Evolutionary conservation across 37 sponge, comb jelly and placozoan genomes (phyloP).

Genomic region (Hormiphora californensis): DNA sequence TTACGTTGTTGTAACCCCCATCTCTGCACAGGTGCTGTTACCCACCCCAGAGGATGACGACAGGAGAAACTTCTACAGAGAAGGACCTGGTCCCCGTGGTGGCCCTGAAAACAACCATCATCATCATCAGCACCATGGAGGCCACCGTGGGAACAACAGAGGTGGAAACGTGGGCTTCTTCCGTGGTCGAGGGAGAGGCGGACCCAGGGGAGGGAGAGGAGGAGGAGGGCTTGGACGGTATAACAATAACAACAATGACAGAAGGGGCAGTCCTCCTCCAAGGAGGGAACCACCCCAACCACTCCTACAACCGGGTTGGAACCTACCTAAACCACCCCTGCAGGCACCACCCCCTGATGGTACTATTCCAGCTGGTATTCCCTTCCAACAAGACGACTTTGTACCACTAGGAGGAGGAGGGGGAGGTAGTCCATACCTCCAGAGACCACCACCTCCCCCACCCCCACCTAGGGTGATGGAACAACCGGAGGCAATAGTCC

Average conservation of each 20-base stretch:
- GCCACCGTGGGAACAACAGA: not conserved
- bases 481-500: slow-evolving; percentile 12
- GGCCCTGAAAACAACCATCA: too few relatives aligned
- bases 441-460: too few relatives aligned
- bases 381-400: slow-evolving; percentile 21
- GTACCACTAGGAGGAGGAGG: not conserved
- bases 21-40: slow-evolving; percentile 13
- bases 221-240: not conserved
- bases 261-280: too few relatives aligned
- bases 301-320: not conserved
- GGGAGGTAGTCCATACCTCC: too few relatives aligned
- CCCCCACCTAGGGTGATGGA: too few relatives aligned
- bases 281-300: not conserved
- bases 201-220: not conserved
- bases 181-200: not conserved
- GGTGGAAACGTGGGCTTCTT: slow-evolving; percentile 21
- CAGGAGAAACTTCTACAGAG: too few relatives aligned
- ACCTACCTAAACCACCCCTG: not conserved
- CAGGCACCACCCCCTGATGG: not conserved
- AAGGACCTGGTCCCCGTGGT: too few relatives aligned
- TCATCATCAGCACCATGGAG: not conserved
- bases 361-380: not conserved
- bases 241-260: not conserved
- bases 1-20: not conserved
- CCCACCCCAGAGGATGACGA: slow-evolving; percentile 21